Conservation (phyloP, 2,113 vertebrate genomes). For the Aleadryas rufinucha region DNA sequence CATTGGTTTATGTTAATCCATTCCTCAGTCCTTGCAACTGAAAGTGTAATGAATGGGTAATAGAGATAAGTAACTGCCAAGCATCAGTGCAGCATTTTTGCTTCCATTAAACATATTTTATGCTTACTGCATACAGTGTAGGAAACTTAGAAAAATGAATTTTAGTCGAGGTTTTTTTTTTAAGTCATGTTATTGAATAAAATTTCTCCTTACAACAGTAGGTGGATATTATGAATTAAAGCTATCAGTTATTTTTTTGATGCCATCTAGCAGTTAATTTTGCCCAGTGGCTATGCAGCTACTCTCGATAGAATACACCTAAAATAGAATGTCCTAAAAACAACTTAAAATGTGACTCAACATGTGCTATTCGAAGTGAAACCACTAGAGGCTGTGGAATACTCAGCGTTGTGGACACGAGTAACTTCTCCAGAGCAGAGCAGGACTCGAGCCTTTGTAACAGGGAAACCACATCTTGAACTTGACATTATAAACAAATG, state of each 20-base stretch:
- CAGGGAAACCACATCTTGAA: neutral
- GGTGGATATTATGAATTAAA: neutral
- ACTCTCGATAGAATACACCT: neutral
- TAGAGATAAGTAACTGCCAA: neutral
- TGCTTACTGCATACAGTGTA: neutral
- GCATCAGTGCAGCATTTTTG: neutral
- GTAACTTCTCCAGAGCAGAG: neutral
- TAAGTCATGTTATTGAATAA: neutral
- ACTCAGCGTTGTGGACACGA: neutral
- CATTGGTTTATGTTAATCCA: neutral
- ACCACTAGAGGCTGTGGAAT: constrained; percentile 67
- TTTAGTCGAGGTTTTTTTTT: neutral
- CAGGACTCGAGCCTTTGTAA: neutral
- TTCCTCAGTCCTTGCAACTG: neutral
- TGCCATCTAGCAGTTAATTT: neutral
- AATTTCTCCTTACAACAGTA: neutral
- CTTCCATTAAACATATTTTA: neutral
- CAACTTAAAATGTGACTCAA: neutral
- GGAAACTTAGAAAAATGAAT: neutral
- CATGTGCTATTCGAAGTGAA: neutral
- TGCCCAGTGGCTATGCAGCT: neutral
- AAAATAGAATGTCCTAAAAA: neutral
- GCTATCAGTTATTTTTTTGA: neutral
- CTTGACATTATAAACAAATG: neutral
- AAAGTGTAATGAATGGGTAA: neutral